phyloP scores from a whole-genome alignment of 2,888 invertebrate species.

The Rhimphoctona megacephalus region DNA sequence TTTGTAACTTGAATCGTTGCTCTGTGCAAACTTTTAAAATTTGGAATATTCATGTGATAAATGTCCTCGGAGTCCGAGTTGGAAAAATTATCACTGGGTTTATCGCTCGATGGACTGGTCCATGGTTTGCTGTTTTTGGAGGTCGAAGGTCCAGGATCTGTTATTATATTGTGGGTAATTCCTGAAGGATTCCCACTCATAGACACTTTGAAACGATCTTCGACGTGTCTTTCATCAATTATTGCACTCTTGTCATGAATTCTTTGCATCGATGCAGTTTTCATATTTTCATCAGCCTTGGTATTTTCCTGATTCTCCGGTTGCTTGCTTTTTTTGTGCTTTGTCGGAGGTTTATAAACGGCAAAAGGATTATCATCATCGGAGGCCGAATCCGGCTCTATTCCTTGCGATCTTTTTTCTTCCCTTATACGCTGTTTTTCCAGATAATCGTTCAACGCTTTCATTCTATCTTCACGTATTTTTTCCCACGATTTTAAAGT shows the following conservation, averaged over 20 bases:
- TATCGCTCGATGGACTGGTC: slow-evolving; percentile 47
- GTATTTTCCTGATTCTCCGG: neutral
- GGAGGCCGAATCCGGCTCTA: slow-evolving; percentile 78
- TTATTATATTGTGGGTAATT: slow-evolving; percentile 1
- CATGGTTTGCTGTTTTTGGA: slow-evolving; percentile 73
- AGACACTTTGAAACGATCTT: slow-evolving; percentile 29
- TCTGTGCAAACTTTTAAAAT: slow-evolving; percentile 29
- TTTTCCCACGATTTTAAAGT: slow-evolving; percentile 79
- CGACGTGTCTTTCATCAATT: neutral
- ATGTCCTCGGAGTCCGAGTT: slow-evolving; percentile 26
- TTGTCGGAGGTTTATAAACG: slow-evolving; percentile 74
- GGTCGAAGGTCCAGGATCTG: slow-evolving; percentile 76
- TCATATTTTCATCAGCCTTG: neutral
- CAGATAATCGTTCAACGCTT: slow-evolving; percentile 77
- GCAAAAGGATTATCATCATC: slow-evolving; percentile 80
- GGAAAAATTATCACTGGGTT: neutral
- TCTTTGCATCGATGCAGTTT: neutral
- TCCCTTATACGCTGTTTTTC: slow-evolving; percentile 79
- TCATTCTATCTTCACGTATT: slow-evolving; percentile 75
- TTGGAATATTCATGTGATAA: slow-evolving; percentile 18
- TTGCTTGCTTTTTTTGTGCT: slow-evolving; percentile 27
- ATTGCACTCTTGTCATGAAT: neutral
- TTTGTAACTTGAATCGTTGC: slow-evolving; percentile 55
- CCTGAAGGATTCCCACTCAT: neutral
- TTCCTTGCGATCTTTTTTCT: slow-evolving; percentile 78